phyloP scores from a whole-genome alignment of 2,888 invertebrate species.

The Ophioninae sp. region DNA sequence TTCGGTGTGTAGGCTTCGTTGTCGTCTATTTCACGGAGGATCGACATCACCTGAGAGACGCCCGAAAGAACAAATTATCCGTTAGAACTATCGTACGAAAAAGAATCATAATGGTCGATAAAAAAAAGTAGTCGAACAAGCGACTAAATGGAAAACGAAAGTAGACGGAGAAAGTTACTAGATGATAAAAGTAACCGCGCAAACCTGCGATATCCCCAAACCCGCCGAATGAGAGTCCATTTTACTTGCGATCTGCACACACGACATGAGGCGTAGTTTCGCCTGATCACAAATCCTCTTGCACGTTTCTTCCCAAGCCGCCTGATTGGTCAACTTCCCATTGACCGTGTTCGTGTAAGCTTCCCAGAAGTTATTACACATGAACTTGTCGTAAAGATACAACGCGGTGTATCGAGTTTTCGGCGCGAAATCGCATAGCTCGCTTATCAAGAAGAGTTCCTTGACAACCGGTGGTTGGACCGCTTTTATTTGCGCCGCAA shows the following conservation, averaged over 20 bases:
- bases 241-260: constrained; percentile 77
- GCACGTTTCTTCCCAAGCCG: constrained; percentile 64
- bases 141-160: background rate
- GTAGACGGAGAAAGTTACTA: background rate
- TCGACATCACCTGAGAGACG: constrained; percentile 67
- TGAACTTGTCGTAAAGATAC: constrained; percentile 75
- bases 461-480: constrained; percentile 69
- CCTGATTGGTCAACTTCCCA: constrained; percentile 17
- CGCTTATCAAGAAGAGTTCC: constrained; percentile 71
- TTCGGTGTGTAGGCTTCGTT: constrained; percentile 66
- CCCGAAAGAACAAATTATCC: background rate
- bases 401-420: constrained; percentile 74
- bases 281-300: constrained; percentile 67
- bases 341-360: constrained; percentile 58
- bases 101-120: background rate
- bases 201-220: constrained; percentile 70
- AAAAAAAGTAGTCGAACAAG: background rate
- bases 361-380: constrained; percentile 71
- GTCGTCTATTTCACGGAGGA: constrained; percentile 68
- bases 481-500: constrained; percentile 64
- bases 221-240: constrained; percentile 70
- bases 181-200: constrained; percentile 1
- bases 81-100: background rate
- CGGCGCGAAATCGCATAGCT: constrained; percentile 68
- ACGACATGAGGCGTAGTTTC: constrained; percentile 73